Conservation (phyloP, 1,140 invertebrate species). For the Drosophila pallidifrons region DNA sequence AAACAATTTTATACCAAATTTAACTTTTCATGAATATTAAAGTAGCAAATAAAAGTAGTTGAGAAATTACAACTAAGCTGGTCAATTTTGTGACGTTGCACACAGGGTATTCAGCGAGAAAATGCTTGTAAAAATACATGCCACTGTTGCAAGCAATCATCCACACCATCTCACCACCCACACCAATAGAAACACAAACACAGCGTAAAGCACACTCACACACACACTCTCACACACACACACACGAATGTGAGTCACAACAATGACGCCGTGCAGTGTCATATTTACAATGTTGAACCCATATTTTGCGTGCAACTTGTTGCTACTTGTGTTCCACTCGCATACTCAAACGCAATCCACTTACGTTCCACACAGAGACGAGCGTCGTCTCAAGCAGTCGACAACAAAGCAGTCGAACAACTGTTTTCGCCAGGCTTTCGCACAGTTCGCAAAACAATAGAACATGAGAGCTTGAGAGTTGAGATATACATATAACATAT, state of each 20-base stretch:
- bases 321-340: constrained; percentile 15
- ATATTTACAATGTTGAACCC: constrained; percentile 3
- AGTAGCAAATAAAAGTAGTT: too few relatives aligned
- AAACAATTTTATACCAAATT: too few relatives aligned
- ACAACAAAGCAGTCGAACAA: constrained; percentile 44
- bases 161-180: background rate
- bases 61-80: too few relatives aligned
- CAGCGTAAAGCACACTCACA: background rate
- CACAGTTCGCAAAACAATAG: too few relatives aligned
- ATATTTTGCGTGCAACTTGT: constrained; percentile 39
- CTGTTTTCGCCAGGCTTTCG: background rate
- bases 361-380: constrained; percentile 1
- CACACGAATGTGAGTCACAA: background rate
- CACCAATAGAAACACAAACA: background rate
- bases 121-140: background rate
- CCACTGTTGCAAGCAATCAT: too few relatives aligned
- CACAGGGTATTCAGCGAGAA: constrained; percentile 11
- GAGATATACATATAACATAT: too few relatives aligned
- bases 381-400: constrained; percentile 21
- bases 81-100: too few relatives aligned
- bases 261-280: background rate
- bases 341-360: background rate
- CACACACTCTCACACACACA: background rate
- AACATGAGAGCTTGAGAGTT: too few relatives aligned
- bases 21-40: too few relatives aligned